A percentile compares a stretch with the other conserved stretches of the same genome.
Evolutionary conservation across 2,113 vertebrate genomes (phyloP).

Genomic region (Ranitomeya imitator): DNA sequence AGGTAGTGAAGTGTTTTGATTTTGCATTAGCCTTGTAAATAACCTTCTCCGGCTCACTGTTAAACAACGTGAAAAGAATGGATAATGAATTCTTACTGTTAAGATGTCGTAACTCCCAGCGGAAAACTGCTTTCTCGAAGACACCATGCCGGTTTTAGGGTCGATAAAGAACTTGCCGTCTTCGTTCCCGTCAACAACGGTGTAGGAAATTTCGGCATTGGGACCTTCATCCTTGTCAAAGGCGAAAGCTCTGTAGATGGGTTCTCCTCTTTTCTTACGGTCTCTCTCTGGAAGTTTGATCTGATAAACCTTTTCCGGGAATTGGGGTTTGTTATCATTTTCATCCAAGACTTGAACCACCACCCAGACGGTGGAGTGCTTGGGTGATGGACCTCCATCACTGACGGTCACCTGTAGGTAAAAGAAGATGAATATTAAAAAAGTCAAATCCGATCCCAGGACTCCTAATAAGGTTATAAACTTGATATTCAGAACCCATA

Average conservation of each 20-base stretch:
- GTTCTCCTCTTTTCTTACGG: constrained; percentile 87
- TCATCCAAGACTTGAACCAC: constrained; percentile 91
- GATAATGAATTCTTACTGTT: constrained; percentile 78
- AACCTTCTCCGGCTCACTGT: constrained; percentile 40
- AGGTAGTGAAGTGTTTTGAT: constrained; percentile 46
- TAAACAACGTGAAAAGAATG: constrained; percentile 44
- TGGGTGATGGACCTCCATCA: constrained; percentile 83
- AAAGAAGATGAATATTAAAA: background rate
- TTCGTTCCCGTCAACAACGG: constrained; percentile 91
- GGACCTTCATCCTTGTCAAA: constrained; percentile 90
- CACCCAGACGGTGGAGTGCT: constrained; percentile 88
- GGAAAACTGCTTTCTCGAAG: constrained; percentile 91
- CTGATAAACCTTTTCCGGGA: constrained; percentile 94
- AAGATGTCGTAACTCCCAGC: constrained; percentile 94
- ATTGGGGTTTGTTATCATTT: constrained; percentile 94
- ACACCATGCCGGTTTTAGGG: constrained; percentile 93
- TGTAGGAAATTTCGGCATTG: constrained; percentile 93
- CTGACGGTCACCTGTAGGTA: constrained; percentile 84
- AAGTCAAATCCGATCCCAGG: background rate
- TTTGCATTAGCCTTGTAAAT: constrained; percentile 52
- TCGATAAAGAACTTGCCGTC: constrained; percentile 96
- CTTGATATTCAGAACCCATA: background rate
- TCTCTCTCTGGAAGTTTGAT: constrained; percentile 91
- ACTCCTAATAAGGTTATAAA: background rate
- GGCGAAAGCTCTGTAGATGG: constrained; percentile 92